Conservation (phyloP, 2,797 vertebrate genomes). For the Pangasius djambal region DNA sequence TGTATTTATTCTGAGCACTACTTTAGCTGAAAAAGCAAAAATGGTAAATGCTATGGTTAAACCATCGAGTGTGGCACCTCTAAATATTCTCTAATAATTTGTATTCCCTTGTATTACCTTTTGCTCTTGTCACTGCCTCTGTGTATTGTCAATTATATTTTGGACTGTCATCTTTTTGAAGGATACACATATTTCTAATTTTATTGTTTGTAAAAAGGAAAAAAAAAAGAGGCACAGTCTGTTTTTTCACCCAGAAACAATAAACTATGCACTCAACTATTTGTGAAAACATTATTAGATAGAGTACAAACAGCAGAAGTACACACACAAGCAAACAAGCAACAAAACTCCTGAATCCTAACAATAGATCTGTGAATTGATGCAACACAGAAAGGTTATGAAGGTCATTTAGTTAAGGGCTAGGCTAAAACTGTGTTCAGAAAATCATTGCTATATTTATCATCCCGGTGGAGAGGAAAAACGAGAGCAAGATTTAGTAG, state of each 20-base stretch:
- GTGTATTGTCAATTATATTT: neutral
- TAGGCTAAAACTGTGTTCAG: neutral
- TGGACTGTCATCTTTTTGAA: neutral
- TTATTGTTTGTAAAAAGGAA: neutral
- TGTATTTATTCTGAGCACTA: neutral
- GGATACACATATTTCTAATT: neutral
- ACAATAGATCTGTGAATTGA: neutral
- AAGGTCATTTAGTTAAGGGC: neutral
- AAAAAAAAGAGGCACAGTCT: too few relatives aligned
- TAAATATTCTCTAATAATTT: neutral
- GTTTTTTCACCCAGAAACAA: too few relatives aligned
- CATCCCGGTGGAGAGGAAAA: neutral
- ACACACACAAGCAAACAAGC: neutral
- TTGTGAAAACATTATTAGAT: neutral
- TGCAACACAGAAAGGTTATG: neutral
- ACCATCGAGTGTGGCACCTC: neutral
- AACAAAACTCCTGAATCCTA: neutral
- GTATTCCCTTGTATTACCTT: neutral
- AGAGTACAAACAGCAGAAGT: neutral
- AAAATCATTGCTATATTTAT: constrained; percentile 1
- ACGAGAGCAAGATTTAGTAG: neutral
- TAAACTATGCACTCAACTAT: neutral
- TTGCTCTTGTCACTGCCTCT: neutral
- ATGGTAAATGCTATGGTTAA: neutral
- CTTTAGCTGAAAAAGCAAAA: neutral